Conservation (phyloP, 1,140 invertebrate genomes). For the Thaumetopoea pityocampa region DNA sequence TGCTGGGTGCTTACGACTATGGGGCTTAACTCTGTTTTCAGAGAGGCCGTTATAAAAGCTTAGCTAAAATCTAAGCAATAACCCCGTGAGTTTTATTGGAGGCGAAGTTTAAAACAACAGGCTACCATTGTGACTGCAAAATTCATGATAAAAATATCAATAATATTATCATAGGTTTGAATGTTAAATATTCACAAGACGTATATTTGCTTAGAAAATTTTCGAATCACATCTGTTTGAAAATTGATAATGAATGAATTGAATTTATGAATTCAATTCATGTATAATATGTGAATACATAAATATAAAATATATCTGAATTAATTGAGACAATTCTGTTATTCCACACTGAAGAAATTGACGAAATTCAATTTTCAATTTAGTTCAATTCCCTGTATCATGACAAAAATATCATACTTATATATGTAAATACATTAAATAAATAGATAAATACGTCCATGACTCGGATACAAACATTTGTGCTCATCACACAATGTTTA, state of each 20-base stretch:
- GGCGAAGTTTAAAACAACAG: constrained; percentile 18
- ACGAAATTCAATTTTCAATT: too few species aligned
- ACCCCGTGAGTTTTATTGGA: constrained; percentile 15
- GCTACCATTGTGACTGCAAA: constrained; percentile 3
- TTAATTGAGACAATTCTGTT: too few species aligned
- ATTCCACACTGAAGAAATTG: too few species aligned
- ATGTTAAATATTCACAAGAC: constrained; percentile 8
- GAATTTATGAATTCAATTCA: constrained; percentile 3
- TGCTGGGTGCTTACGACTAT: constrained; percentile 15
- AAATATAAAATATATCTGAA: too few species aligned
- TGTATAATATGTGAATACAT: too few species aligned
- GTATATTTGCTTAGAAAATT: constrained; percentile 12
- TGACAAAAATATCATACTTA: too few species aligned
- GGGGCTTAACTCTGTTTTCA: constrained; percentile 12
- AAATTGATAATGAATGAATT: too few species aligned
- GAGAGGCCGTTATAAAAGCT: constrained; percentile 11
- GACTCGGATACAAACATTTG: too few species aligned
- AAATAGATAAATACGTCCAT: too few species aligned
- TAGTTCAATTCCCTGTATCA: too few species aligned
- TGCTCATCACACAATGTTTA: too few species aligned
- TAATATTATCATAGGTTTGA: constrained; percentile 11
- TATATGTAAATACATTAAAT: too few species aligned
- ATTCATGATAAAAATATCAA: constrained; percentile 15
- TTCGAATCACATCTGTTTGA: constrained; percentile 6
- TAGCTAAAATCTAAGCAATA: constrained; percentile 18